These are phyloP conservation scores for Empis stercorea DNA, from an alignment of 2,888 invertebrate genomes.

Conservation along the genomic window DNA sequence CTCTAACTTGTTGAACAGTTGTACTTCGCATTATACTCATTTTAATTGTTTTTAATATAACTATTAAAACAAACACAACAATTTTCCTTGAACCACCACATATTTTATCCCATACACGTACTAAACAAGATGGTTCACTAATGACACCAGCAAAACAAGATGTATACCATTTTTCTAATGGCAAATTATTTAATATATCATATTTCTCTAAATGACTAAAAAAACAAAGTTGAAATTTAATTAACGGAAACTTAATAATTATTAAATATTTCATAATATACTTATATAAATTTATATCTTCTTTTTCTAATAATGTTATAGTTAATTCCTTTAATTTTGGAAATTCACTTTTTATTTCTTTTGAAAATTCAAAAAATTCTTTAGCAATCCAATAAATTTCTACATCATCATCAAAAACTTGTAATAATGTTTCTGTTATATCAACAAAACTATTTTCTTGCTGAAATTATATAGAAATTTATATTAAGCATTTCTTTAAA, in stretches of 20 bases:
- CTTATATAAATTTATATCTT: slow-evolving; percentile 60
- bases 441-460: slow-evolving; percentile 45
- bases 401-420: slow-evolving; percentile 58
- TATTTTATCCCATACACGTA: slow-evolving; percentile 79
- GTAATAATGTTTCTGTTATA: slow-evolving; percentile 55
- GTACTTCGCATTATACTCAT: slow-evolving; percentile 51
- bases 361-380: slow-evolving; percentile 57
- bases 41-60: slow-evolving; percentile 56
- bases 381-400: slow-evolving; percentile 76
- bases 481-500: no score
- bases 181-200: slow-evolving; percentile 48
- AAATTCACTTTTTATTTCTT: slow-evolving; percentile 51
- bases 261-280: no score
- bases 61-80: slow-evolving; percentile 63
- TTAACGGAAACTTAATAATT: not conserved
- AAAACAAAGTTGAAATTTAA: slow-evolving; percentile 19
- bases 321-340: slow-evolving; percentile 54
- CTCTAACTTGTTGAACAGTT: slow-evolving; percentile 45
- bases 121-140: slow-evolving; percentile 56
- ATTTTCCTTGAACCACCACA: slow-evolving; percentile 76
- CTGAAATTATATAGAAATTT: slow-evolving; percentile 22
- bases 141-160: slow-evolving; percentile 73
- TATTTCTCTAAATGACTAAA: slow-evolving; percentile 52
- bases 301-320: slow-evolving; percentile 56
- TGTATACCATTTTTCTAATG: slow-evolving; percentile 66